phyloP scores from a whole-genome alignment of 2,797 vertebrate species.

The Chromis chromis region DNA sequence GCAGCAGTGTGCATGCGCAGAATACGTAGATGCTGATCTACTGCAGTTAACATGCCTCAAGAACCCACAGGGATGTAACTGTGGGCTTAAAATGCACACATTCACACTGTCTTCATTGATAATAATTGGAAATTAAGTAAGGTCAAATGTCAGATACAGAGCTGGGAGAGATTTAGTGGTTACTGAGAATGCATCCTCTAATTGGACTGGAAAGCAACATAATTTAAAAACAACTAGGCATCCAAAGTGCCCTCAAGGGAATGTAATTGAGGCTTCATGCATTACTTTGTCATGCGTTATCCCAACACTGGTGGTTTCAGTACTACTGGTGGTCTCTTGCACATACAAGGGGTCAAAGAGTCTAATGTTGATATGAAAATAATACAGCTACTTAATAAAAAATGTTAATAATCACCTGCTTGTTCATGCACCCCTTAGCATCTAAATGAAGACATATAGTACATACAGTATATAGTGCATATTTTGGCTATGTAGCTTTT shows the following conservation, averaged over 20 bases:
- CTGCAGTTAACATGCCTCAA: background rate
- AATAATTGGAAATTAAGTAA: constrained; percentile 9
- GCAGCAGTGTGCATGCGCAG: too few species aligned
- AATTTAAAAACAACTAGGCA: too few species aligned
- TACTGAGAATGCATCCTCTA: background rate
- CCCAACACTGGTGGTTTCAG: too few species aligned
- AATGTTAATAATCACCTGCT: background rate
- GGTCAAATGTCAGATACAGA: background rate
- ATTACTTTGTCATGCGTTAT: too few species aligned
- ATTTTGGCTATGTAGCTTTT: too few species aligned
- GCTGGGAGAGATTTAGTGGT: constrained; percentile 11
- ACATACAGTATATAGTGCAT: background rate
- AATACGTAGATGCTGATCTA: too few species aligned
- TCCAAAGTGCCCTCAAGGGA: too few species aligned
- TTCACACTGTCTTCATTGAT: background rate
- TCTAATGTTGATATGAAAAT: background rate
- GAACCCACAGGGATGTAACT: background rate
- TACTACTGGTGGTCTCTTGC: too few species aligned
- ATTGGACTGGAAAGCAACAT: too few species aligned
- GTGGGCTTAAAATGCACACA: background rate
- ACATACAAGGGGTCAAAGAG: too few species aligned
- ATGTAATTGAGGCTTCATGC: too few species aligned
- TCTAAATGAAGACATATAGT: background rate
- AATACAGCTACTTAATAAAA: background rate
- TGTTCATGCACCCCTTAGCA: background rate